Evolutionary conservation across 2,888 invertebrate species (phyloP).

Genomic region (Shargacucullia verbasci): DNA sequence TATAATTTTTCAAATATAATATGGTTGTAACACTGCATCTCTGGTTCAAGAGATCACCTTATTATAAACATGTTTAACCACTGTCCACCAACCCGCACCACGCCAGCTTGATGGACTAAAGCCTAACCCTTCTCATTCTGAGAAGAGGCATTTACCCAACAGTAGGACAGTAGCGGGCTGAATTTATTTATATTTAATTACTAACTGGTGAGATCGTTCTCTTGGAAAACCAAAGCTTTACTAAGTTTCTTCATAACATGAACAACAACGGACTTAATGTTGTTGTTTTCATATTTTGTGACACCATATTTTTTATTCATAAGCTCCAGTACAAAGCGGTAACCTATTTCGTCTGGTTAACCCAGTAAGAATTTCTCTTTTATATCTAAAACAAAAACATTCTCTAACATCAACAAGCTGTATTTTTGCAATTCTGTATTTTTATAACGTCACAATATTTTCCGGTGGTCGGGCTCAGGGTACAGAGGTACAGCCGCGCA

Average conservation of each 20-base stretch:
- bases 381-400: constrained; percentile 54
- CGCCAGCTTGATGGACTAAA: too few species aligned
- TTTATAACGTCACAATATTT: constrained; percentile 58
- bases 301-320: constrained; percentile 42
- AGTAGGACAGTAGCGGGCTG: too few species aligned
- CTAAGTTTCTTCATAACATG: constrained; percentile 3
- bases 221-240: too few species aligned
- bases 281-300: constrained; percentile 23
- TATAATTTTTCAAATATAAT: too few species aligned
- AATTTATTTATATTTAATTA: too few species aligned
- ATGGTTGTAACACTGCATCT: too few species aligned
- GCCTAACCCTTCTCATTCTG: too few species aligned
- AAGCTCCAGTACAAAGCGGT: constrained; percentile 25
- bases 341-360: constrained; percentile 39
- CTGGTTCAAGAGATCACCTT: too few species aligned
- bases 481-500: constrained; percentile 60
- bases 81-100: too few species aligned
- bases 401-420: constrained; percentile 43
- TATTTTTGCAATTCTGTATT: constrained; percentile 52
- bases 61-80: too few species aligned
- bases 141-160: too few species aligned
- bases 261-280: constrained; percentile 4
- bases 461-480: constrained; percentile 41
- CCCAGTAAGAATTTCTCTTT: constrained; percentile 44
- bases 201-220: too few species aligned